Evolutionary conservation across 2,797 vertebrate genomes (phyloP).

Genomic region (Spondyliosoma cantharus): DNA sequence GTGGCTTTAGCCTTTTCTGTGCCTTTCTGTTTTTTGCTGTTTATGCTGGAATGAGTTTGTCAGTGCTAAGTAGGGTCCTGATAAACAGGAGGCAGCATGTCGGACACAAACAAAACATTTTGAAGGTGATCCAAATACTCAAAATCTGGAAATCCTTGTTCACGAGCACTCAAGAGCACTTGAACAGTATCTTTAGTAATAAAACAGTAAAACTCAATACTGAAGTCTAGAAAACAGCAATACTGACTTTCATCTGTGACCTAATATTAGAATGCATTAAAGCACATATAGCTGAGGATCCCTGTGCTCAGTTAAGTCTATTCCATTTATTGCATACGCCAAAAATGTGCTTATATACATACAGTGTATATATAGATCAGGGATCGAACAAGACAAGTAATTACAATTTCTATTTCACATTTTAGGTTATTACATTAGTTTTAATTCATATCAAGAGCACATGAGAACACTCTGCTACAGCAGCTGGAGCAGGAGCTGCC

Average conservation of each 20-base stretch:
- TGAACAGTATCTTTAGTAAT: background rate
- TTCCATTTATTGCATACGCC: background rate
- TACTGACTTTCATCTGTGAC: background rate
- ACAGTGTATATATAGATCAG: background rate
- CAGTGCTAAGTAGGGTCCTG: slow-evolving; percentile 16
- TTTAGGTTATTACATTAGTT: background rate
- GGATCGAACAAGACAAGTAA: background rate
- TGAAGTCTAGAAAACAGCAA: background rate
- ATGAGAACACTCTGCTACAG: background rate
- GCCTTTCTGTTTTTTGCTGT: background rate
- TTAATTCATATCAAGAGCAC: background rate
- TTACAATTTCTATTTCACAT: background rate
- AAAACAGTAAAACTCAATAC: background rate
- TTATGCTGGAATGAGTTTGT: slow-evolving; percentile 41
- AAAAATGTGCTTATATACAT: background rate
- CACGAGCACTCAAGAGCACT: slow-evolving; percentile 2
- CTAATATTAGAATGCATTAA: background rate
- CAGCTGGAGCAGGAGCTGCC: slow-evolving; percentile 22
- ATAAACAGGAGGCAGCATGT: slow-evolving; percentile 53
- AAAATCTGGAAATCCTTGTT: slow-evolving; percentile 14
- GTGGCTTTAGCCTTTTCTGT: background rate
- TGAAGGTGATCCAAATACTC: background rate
- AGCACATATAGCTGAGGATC: background rate
- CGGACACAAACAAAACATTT: slow-evolving; percentile 35
- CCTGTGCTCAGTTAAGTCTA: background rate